Evolutionary conservation across 2,888 invertebrate genomes (phyloP).

Genomic region (Leucophenga montana): DNA sequence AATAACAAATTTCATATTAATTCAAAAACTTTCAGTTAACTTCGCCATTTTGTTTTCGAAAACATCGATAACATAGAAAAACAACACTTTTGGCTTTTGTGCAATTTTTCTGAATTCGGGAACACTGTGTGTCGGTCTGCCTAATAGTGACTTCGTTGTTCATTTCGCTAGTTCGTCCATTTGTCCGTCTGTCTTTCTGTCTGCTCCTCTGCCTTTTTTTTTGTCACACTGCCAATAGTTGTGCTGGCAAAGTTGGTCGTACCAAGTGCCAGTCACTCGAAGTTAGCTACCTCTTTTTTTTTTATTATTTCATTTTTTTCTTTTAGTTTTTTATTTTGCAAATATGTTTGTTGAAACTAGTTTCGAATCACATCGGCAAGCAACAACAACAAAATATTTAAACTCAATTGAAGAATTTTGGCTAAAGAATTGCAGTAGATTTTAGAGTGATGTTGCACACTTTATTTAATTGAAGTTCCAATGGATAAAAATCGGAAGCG

Average conservation of each 20-base stretch:
- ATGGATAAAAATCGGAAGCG: no score
- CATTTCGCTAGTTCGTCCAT: background rate
- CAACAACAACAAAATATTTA: slow-evolving; percentile 12
- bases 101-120: no score
- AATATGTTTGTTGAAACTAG: slow-evolving; percentile 11
- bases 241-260: background rate
- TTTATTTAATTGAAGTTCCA: no score
- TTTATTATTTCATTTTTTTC: background rate
- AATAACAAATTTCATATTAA: no score
- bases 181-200: slow-evolving; percentile 6
- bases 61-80: no score
- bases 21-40: no score
- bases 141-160: no score
- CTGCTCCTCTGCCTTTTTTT: background rate
- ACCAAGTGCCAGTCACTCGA: background rate
- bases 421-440: no score
- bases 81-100: no score
- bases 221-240: slow-evolving; percentile 16
- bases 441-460: no score
- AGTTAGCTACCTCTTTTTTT: background rate
- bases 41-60: no score
- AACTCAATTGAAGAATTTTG: slow-evolving; percentile 8
- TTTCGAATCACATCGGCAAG: slow-evolving; percentile 13
- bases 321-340: background rate
- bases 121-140: no score